phyloP scores from a whole-genome alignment of 2,797 vertebrate genomes.

The Chelmon rostratus region DNA sequence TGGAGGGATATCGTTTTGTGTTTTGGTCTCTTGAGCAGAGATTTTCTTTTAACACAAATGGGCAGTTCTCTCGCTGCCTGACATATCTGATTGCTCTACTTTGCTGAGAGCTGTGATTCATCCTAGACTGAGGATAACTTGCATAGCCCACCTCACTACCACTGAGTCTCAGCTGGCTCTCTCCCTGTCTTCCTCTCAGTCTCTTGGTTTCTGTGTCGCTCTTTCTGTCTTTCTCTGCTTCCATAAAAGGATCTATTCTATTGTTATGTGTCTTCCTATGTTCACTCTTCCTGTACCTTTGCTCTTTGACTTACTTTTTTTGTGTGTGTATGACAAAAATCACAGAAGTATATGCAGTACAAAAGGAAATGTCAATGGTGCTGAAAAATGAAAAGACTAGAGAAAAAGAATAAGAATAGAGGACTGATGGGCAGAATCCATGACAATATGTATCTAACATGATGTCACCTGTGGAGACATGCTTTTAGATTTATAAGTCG shows the following conservation, averaged over 20 bases:
- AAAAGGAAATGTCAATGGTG: neutral
- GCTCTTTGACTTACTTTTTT: constrained; percentile 40
- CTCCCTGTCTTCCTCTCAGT: constrained; percentile 1
- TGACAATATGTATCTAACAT: constrained; percentile 10
- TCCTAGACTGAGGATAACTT: constrained; percentile 74
- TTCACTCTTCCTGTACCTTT: constrained; percentile 35
- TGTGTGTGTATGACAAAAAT: constrained; percentile 22
- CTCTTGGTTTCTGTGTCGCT: constrained; percentile 14
- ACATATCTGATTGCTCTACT: constrained; percentile 81
- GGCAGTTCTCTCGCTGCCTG: constrained; percentile 75
- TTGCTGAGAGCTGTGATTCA: constrained; percentile 83
- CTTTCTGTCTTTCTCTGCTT: constrained; percentile 31
- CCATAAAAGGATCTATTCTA: constrained; percentile 42
- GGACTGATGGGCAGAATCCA: neutral
- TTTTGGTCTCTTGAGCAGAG: constrained; percentile 67
- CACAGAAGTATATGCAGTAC: neutral
- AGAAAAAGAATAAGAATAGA: neutral
- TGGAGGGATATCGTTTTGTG: constrained; percentile 59
- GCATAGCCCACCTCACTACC: constrained; percentile 64
- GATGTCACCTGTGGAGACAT: constrained; percentile 3
- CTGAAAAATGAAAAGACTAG: constrained; percentile 12
- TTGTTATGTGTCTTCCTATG: constrained; percentile 44
- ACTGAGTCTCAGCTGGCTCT: constrained; percentile 44
- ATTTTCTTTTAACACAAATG: constrained; percentile 78
- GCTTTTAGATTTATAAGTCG: constrained; percentile 30